phyloP scores from a whole-genome alignment of 1,140 invertebrate genomes.

The Battus philenor region DNA sequence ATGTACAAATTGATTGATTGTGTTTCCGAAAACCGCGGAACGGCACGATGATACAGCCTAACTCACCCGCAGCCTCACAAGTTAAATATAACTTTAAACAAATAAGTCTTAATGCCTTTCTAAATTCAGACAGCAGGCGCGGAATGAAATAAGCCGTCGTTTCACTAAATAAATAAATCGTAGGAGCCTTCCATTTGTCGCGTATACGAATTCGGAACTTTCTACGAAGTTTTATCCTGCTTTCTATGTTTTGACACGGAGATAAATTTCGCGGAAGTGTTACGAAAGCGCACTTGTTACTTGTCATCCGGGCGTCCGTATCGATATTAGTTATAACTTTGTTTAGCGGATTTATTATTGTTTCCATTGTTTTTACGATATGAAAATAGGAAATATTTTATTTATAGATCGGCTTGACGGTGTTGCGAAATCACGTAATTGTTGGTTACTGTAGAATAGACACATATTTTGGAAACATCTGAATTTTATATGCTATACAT shows the following conservation, averaged over 20 bases:
- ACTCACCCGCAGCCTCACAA: not conserved
- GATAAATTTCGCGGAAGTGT: conserved; percentile 17
- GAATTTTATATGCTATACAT: too few species aligned
- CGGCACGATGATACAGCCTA: not conserved
- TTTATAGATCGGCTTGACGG: too few species aligned
- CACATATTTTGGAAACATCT: too few species aligned
- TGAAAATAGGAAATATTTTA: too few species aligned
- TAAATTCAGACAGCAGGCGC: conserved; percentile 10
- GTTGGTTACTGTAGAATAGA: too few species aligned
- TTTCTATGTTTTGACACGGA: conserved; percentile 22
- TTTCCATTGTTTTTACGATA: too few species aligned
- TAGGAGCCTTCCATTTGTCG: conserved; percentile 25
- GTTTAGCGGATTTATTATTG: too few species aligned
- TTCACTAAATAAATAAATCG: conserved; percentile 32
- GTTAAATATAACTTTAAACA: conserved; percentile 1
- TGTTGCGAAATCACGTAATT: too few species aligned
- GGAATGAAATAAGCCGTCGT: conserved; percentile 17
- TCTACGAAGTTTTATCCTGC: conserved; percentile 24
- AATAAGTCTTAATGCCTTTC: conserved; percentile 2
- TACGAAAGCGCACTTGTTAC: not conserved
- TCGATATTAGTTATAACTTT: too few species aligned
- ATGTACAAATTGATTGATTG: too few species aligned
- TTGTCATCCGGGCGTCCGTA: too few species aligned
- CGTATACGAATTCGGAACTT: conserved; percentile 34
- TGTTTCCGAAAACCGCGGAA: not conserved